Evolutionary conservation across 2,888 invertebrate species (phyloP), one percentile per base, ranked within the genome.

Genomic region (Polyploca ridens): DNA sequence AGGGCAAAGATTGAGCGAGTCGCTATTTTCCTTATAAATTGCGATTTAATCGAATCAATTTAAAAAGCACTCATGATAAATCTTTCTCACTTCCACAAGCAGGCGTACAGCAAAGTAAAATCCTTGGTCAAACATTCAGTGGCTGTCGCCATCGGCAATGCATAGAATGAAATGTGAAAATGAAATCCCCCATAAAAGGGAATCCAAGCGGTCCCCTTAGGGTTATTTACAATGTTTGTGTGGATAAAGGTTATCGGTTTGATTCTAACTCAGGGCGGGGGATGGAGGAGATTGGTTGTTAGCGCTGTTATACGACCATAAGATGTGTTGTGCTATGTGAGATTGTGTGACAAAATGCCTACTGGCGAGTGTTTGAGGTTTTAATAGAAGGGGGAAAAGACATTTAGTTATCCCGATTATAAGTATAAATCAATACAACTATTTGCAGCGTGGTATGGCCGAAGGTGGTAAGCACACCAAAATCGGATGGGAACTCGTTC

Each of bases 221-320:
- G 61, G 41, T 61, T 61, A 61, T 61, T 61, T 41, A 61, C 61
- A 61, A 61, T 61, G 61, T 61, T 61, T 61, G 61, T 10, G 54
- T 54, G 19, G 54, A 54, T 54, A 54, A 54, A 54, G 54, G 54
- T 41, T 61, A 61, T 41, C 19, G 61, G 33, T 33, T 41, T 14
- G 61, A 61, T 61, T 38, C 27, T 38, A 60, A 61, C 13, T 44
- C 61, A 44, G 19, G 19, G 10, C 7, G 19, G 10, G 54, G 54
- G 54, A 54, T 10, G 54, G 54, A 54, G 54, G 54, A 54, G 54
- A 54, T 54, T 54, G 54, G 54, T 54, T 54, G 54, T 54, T 54
- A 54, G 54, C 19, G 10, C 54, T 54, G 54, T 54, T 54, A 54
- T 54, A 54, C n/a, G 54, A 10, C 10, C 54, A 19, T 54, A 19